Evolutionary conservation across 2,797 vertebrate species (phyloP).

Genomic region (Typhlichthys eigenmanni): DNA sequence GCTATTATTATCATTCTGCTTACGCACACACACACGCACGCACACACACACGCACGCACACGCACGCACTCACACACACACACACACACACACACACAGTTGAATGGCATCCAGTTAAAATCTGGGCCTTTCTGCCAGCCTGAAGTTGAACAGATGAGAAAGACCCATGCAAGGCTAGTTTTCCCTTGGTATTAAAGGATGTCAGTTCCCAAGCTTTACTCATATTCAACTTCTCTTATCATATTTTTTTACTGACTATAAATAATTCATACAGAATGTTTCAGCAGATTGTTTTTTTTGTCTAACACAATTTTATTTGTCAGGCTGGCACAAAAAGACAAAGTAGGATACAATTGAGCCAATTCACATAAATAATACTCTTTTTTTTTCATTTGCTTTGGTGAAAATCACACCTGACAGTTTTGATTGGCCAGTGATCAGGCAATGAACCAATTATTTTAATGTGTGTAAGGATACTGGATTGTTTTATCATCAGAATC

Average conservation of each 20-base stretch:
- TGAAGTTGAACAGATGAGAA: slow-evolving; percentile 13
- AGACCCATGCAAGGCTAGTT: slow-evolving; percentile 45
- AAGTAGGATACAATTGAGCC: neutral
- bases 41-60: neutral
- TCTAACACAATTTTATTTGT: slow-evolving; percentile 22
- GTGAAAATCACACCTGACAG: neutral
- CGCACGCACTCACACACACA: neutral
- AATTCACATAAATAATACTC: slow-evolving; percentile 17
- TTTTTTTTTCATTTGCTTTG: neutral
- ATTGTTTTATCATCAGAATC: no score
- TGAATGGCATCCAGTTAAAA: no score
- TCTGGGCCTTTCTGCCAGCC: no score
- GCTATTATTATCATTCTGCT: slow-evolving; percentile 70
- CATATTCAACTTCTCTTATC: slow-evolving; percentile 60
- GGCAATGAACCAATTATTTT: no score
- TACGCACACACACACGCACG: neutral
- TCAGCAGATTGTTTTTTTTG: slow-evolving; percentile 34
- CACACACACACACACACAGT: neutral
- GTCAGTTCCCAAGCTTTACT: slow-evolving; percentile 53
- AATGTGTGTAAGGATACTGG: no score
- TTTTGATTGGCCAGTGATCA: no score
- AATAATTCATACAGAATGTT: slow-evolving; percentile 60
- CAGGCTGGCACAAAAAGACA: slow-evolving; percentile 11
- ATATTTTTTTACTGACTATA: slow-evolving; percentile 46
- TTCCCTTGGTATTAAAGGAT: slow-evolving; percentile 44